phyloP scores from a whole-genome alignment of 2,797 vertebrate genomes.

The Sternotherus odoratus region DNA sequence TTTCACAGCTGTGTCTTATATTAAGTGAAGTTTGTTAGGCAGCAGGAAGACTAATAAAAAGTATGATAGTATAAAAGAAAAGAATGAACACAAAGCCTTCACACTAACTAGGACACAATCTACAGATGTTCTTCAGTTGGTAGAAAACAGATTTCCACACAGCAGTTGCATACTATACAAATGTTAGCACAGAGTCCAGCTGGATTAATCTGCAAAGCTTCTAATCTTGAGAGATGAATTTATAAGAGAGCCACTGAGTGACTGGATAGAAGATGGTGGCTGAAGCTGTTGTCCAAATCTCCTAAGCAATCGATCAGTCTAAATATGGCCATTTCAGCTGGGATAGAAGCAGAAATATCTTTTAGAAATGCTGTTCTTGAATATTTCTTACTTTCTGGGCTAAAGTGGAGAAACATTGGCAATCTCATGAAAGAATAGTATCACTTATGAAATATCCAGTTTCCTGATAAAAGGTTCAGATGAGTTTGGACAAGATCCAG shows the following conservation, averaged over 20 bases:
- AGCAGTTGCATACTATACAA: slow-evolving; percentile 56
- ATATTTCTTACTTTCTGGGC: not conserved
- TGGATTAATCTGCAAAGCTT: slow-evolving; percentile 41
- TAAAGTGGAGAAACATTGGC: not conserved
- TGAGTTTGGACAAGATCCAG: not conserved
- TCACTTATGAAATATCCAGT: not conserved
- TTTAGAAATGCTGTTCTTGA: not conserved
- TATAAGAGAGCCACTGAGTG: not conserved
- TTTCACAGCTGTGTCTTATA: slow-evolving; percentile 63
- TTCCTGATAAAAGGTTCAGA: not conserved
- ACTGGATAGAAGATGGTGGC: not conserved
- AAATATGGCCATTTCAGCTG: not conserved
- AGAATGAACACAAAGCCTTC: slow-evolving; percentile 53
- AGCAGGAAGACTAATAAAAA: slow-evolving; percentile 73
- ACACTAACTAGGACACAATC: slow-evolving; percentile 54
- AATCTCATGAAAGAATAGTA: not conserved
- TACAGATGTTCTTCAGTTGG: slow-evolving; percentile 74
- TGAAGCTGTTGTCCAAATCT: slow-evolving; percentile 8
- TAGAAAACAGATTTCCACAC: slow-evolving; percentile 71
- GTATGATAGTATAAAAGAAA: slow-evolving; percentile 53
- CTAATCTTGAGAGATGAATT: slow-evolving; percentile 35
- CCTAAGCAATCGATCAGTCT: not conserved
- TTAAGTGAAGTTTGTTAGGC: slow-evolving; percentile 64
- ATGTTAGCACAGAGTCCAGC: slow-evolving; percentile 62
- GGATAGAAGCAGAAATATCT: not conserved